A percentile compares a stretch with the other conserved stretches of the same genome.
These are phyloP conservation scores for Corythornis cristatus DNA, from an alignment of 2,113 vertebrate species.

Conservation along the genomic window DNA sequence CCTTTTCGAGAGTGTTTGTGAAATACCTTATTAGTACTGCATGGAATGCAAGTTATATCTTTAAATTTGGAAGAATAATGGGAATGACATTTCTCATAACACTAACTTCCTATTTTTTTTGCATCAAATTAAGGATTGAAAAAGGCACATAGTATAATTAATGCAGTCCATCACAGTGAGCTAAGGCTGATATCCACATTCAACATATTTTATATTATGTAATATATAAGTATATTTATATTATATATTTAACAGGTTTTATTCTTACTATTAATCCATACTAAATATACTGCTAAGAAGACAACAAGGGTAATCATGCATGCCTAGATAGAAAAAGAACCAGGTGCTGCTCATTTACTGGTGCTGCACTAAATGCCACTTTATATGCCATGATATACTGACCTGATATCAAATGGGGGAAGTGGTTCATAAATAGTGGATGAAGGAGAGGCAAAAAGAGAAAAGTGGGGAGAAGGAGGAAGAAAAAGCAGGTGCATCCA, in stretches of 20 bases:
- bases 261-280: constrained; percentile 34
- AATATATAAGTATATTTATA: no score
- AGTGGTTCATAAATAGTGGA: not conserved
- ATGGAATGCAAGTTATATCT: not conserved
- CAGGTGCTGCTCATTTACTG: not conserved
- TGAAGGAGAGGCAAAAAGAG: not conserved
- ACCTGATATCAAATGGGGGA: not conserved
- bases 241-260: not conserved
- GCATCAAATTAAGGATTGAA: not conserved
- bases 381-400: not conserved
- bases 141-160: not conserved
- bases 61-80: not conserved
- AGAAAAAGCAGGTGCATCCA: not conserved
- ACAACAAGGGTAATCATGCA: not conserved
- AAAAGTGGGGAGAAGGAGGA: not conserved
- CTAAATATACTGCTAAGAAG: constrained; percentile 41
- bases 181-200: not conserved
- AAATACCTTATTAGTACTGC: not conserved
- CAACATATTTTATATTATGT: not conserved
- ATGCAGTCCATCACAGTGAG: not conserved
- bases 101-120: not conserved
- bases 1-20: not conserved
- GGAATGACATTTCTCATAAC: not conserved
- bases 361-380: not conserved
- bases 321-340: not conserved